phyloP scores from a whole-genome alignment of 2,113 vertebrate species.

The Conger conger region DNA sequence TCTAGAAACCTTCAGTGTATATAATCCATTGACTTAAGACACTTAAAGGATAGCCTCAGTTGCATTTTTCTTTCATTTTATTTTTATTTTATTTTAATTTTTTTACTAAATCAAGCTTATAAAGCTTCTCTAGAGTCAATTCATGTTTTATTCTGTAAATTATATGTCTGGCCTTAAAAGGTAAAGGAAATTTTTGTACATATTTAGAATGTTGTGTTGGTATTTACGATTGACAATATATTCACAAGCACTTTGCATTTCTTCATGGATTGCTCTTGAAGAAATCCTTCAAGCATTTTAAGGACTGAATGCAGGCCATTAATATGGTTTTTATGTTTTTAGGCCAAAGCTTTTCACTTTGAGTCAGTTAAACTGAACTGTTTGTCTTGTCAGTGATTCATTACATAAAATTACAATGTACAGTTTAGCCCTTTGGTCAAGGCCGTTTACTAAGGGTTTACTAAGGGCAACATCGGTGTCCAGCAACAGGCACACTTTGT shows the following conservation, averaged over 20 bases:
- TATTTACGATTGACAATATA: not conserved
- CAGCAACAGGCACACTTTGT: no score
- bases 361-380: no score
- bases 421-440: no score
- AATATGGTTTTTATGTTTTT: no score
- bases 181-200: not conserved
- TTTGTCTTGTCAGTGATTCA: no score
- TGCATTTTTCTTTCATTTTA: not conserved
- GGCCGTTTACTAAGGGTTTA: no score
- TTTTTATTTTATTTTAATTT: not conserved
- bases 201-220: not conserved
- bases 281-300: not conserved
- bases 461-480: no score
- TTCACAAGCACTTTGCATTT: not conserved
- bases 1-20: not conserved
- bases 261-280: not conserved
- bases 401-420: no score
- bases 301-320: not conserved
- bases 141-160: not conserved
- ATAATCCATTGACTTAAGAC: no score
- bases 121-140: not conserved
- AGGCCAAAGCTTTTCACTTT: not conserved
- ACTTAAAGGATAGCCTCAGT: slow-evolving; percentile 19
- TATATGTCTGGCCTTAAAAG: not conserved
- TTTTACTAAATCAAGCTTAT: not conserved